These are phyloP conservation scores for Plestiodon gilberti DNA, from an alignment of 2,113 vertebrate species.

Conservation along the genomic window DNA sequence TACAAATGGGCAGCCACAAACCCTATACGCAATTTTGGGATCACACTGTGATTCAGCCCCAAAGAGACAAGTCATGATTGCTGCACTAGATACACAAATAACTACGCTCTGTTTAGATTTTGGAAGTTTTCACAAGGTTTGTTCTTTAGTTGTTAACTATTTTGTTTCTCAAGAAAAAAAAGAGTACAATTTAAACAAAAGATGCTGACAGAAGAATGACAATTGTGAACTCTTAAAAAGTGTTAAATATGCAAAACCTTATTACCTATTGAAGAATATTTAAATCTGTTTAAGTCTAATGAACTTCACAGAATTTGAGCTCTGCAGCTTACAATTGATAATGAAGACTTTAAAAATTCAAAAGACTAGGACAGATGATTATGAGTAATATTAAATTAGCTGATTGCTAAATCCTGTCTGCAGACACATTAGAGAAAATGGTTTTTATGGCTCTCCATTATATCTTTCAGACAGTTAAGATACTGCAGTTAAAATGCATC, in stretches of 20 bases:
- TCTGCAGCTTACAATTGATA: slow-evolving; percentile 38
- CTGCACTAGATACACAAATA: background rate
- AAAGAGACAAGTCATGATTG: slow-evolving; percentile 49
- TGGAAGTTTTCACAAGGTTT: background rate
- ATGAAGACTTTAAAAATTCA: slow-evolving; percentile 34
- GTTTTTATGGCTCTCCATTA: background rate
- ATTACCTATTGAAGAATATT: slow-evolving; percentile 57
- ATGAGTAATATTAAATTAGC: slow-evolving; percentile 42
- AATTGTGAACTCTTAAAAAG: slow-evolving; percentile 12
- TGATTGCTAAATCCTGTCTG: background rate
- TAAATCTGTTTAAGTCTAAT: slow-evolving; percentile 53
- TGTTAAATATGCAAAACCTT: slow-evolving; percentile 25
- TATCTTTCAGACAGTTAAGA: background rate
- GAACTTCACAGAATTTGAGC: slow-evolving; percentile 35
- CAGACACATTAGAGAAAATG: slow-evolving; percentile 7
- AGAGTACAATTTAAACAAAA: background rate
- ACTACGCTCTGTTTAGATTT: background rate
- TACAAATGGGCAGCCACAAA: slow-evolving; percentile 36
- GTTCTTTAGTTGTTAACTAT: background rate
- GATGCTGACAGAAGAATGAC: slow-evolving; percentile 9
- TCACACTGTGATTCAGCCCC: slow-evolving; percentile 7
- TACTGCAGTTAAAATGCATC: background rate
- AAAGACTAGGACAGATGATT: slow-evolving; percentile 25
- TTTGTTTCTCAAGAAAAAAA: background rate
- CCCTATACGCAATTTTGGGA: slow-evolving; percentile 4